Evolutionary conservation across 1,140 invertebrate genomes (phyloP).

Genomic region (Bombus confusus): DNA sequence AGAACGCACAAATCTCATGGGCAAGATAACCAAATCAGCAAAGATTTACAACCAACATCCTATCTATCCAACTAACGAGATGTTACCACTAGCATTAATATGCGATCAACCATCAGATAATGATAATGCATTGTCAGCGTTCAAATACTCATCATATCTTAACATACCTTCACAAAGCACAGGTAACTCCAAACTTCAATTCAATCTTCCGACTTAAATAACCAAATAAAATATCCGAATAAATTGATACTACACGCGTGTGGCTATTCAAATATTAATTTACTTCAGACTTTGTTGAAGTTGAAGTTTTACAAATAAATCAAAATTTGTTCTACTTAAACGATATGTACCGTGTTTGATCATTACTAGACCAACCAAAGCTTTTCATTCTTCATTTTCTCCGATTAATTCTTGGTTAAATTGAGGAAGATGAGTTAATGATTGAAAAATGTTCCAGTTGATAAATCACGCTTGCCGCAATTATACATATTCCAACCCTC

Average conservation of each 20-base stretch:
- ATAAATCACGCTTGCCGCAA: no score
- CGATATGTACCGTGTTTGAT: no score
- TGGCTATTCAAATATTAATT: neutral
- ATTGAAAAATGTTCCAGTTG: no score
- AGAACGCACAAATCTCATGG: neutral
- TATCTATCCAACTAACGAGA: slow-evolving; percentile 3
- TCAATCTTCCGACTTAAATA: no score
- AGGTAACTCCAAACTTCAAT: no score
- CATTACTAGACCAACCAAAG: no score
- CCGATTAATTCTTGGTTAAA: no score
- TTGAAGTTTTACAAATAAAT: no score
- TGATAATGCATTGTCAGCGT: neutral
- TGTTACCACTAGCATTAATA: slow-evolving; percentile 7
- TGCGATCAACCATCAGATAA: slow-evolving; percentile 2
- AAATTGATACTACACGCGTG: no score
- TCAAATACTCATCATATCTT: neutral
- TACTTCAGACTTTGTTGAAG: neutral
- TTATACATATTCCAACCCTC: neutral
- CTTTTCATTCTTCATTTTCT: no score
- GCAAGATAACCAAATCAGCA: neutral
- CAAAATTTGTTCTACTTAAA: no score
- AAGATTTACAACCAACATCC: neutral
- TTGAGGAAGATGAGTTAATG: no score
- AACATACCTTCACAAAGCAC: neutral
- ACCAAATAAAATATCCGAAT: neutral